Evolutionary conservation across 1,140 invertebrate species (phyloP), one percentile per base, ranked within the genome.

Genomic region (Leptonema lineaticorne): DNA sequence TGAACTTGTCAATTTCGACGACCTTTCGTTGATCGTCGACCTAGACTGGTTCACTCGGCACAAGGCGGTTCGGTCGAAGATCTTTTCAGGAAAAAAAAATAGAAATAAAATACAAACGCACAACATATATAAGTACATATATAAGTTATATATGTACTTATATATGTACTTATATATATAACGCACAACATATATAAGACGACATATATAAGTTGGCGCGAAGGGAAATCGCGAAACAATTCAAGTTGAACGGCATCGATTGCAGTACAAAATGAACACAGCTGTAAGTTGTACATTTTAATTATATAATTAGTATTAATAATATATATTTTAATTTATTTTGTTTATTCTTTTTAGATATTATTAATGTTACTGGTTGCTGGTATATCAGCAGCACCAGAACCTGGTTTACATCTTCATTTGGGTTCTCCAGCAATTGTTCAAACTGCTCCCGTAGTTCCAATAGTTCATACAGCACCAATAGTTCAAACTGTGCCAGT

Each of bases 391-490:
- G 41, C 69, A 1, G 62, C 64, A 0, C 69, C 74, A 28, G 24
- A 29, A 5, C 71, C 72, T 2, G 74, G 72, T 7, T 30, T 73
- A 22, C 72, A 74, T 56, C 66, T 74, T 29, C 60, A 57, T 37
- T 22, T 71, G 24, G 65, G 65, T 24, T 58, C 63, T 29, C 69
- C 69, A 48, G 69, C 72, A 22, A 33, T 71, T 16, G 72, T 74
- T 9, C 66, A 71, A 26, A 28, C 68, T 27, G 67, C 41, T 16
- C 67, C 72, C 6, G 70, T 74, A n/a, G 67, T 76, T 8, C 75
- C 76, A 46, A 73, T 63, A 28, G 70, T 74, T 4, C 78, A 78
- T 65, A 75, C 79, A 6, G 79, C 79, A 26, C 75, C 81, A 20
- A 24, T 72, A 24, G 57, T 67, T 5, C 65, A 72, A 69, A 69